These are phyloP conservation scores for Tribolium madens DNA, from an alignment of 1,140 invertebrate genomes.

Conservation along the genomic window DNA sequence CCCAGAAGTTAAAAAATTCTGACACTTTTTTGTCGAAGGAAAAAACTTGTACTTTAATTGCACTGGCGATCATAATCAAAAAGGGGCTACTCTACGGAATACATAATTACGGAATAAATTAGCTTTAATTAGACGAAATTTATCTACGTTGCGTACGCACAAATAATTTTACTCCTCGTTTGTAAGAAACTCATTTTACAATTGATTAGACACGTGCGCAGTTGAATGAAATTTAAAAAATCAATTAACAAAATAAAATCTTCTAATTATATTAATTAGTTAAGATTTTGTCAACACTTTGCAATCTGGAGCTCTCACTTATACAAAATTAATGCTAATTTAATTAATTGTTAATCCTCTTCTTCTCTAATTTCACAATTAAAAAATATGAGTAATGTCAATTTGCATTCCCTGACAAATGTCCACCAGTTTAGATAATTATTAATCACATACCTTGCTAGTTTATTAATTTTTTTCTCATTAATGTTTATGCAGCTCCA, in stretches of 20 bases:
- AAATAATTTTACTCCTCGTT: background rate
- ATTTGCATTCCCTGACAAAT: too few relatives aligned
- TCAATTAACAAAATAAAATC: background rate
- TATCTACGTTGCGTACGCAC: constrained; percentile 19
- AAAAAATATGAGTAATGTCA: too few relatives aligned
- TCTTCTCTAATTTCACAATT: too few relatives aligned
- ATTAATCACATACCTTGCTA: too few relatives aligned
- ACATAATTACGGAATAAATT: constrained; percentile 26
- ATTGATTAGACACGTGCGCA: background rate
- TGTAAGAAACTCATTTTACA: background rate
- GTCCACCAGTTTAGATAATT: too few relatives aligned
- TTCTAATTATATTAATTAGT: background rate
- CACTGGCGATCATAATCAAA: background rate
- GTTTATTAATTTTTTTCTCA: too few relatives aligned
- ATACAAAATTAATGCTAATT: background rate
- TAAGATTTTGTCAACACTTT: background rate
- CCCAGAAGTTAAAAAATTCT: too few relatives aligned
- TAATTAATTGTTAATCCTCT: background rate
- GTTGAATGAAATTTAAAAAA: too few relatives aligned
- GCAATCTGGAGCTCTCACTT: too few relatives aligned
- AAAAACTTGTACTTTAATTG: background rate
- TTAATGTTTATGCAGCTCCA: too few relatives aligned
- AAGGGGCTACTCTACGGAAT: background rate
- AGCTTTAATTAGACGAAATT: constrained; percentile 32
- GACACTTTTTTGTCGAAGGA: background rate